A percentile compares a stretch with the other conserved stretches of the same genome.
Conservation (phyloP, 2,888 invertebrate species). For the Ptychoptera contaminata region DNA sequence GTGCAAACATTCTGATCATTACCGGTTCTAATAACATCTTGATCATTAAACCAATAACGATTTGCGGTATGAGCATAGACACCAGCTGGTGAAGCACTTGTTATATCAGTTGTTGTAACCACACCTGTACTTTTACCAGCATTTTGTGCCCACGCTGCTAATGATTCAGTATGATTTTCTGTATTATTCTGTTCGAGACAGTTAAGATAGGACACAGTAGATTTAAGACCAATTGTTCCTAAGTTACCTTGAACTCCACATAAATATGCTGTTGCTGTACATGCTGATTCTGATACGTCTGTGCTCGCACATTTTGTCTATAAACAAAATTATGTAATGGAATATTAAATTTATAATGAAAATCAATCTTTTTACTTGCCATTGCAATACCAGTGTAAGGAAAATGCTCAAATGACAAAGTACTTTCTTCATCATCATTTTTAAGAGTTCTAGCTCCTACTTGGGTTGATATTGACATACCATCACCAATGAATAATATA, state of each 20-base stretch:
- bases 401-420: constrained; percentile 59
- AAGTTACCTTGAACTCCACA: constrained; percentile 65
- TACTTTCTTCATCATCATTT: constrained; percentile 55
- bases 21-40: constrained; percentile 34
- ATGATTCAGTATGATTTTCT: constrained; percentile 44
- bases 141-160: constrained; percentile 54
- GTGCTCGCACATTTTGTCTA: constrained; percentile 64
- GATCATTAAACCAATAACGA: constrained; percentile 58
- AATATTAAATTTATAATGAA: not conserved
- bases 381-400: constrained; percentile 62
- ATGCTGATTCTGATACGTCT: constrained; percentile 74
- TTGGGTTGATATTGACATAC: constrained; percentile 73
- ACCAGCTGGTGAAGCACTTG: constrained; percentile 65
- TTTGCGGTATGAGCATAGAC: constrained; percentile 57
- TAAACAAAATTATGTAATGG: constrained; percentile 7
- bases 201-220: constrained; percentile 44
- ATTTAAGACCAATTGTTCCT: constrained; percentile 59
- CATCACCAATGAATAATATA: constrained; percentile 63
- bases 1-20: constrained; percentile 38
- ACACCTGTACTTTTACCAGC: constrained; percentile 46
- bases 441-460: constrained; percentile 62
- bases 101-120: constrained; percentile 64
- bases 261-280: constrained; percentile 67
- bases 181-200: constrained; percentile 43
- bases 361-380: constrained; percentile 29